Percentiles rank a stretch among this genome's conserved stretches.
Evolutionary conservation across 2,797 vertebrate species (phyloP).

Genomic region (Sylvilagus floridanus): DNA sequence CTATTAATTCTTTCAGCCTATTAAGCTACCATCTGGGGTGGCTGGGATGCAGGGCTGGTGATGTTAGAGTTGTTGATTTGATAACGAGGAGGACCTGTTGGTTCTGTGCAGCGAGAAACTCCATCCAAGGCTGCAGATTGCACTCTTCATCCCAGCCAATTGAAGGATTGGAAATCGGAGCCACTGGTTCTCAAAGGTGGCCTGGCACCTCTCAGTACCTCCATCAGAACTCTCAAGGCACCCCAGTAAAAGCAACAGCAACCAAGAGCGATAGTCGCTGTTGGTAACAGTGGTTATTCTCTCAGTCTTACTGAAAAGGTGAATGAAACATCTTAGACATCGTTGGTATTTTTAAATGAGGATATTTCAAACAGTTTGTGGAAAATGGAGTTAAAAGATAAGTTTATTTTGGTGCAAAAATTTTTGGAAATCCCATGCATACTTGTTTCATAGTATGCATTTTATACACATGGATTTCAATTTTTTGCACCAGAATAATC

Average conservation of each 20-base stretch:
- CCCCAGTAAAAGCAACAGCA: not conserved
- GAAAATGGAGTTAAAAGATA: too few species aligned
- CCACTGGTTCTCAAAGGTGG: not conserved
- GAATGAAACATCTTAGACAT: constrained; percentile 1
- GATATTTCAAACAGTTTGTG: too few species aligned
- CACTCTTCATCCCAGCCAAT: not conserved
- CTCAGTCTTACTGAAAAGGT: not conserved
- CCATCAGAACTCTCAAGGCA: not conserved
- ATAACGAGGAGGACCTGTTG: not conserved
- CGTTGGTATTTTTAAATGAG: not conserved
- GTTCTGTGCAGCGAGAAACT: constrained; percentile 21
- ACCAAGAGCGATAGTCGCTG: not conserved
- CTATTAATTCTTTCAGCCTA: constrained; percentile 79
- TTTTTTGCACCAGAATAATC: too few species aligned
- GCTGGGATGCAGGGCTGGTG: constrained; percentile 34
- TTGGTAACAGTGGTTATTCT: not conserved
- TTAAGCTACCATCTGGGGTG: constrained; percentile 82
- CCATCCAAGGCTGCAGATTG: not conserved
- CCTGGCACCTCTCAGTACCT: not conserved
- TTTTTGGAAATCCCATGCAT: too few species aligned
- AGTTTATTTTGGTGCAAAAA: too few species aligned
- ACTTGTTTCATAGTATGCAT: too few species aligned
- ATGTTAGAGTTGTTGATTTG: constrained; percentile 53
- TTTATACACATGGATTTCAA: too few species aligned
- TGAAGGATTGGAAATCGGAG: not conserved